Conservation (phyloP, 2,113 vertebrate species). For the Lepus europaeus region DNA sequence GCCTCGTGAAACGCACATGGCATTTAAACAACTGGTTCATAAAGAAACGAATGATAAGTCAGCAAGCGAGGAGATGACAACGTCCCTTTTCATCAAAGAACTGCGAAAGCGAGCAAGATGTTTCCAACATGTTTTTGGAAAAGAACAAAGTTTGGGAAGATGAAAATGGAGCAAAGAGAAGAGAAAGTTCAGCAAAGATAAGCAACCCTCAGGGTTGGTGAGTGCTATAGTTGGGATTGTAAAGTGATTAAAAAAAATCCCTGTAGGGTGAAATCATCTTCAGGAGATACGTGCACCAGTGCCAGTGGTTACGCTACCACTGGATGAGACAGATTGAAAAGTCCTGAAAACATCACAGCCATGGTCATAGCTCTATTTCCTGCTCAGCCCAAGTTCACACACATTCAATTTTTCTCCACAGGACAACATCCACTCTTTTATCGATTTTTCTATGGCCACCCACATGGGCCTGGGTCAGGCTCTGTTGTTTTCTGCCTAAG, state of each 20-base stretch:
- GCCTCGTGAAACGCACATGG: not conserved
- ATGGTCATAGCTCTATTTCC: not conserved
- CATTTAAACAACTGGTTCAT: not conserved
- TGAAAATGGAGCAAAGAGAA: not conserved
- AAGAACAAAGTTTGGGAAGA: too few species aligned
- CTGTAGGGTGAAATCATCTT: not conserved
- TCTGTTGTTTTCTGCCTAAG: not conserved
- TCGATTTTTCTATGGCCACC: not conserved
- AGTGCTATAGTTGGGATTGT: not conserved
- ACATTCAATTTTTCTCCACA: not conserved
- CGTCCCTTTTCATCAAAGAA: not conserved
- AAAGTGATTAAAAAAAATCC: not conserved
- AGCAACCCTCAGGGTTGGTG: not conserved
- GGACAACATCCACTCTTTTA: not conserved
- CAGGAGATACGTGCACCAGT: rapidly evolving
- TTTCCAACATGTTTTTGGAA: not conserved
- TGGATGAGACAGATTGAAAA: not conserved
- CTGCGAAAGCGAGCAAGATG: not conserved
- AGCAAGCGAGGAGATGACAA: not conserved
- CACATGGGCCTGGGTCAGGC: too few species aligned
- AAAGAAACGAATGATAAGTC: not conserved
- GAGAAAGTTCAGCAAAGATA: not conserved
- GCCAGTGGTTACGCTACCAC: rapidly evolving
- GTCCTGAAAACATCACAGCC: not conserved
- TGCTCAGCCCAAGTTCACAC: not conserved